Conservation (phyloP, 1,140 invertebrate species). For the Tribolium castaneum region DNA sequence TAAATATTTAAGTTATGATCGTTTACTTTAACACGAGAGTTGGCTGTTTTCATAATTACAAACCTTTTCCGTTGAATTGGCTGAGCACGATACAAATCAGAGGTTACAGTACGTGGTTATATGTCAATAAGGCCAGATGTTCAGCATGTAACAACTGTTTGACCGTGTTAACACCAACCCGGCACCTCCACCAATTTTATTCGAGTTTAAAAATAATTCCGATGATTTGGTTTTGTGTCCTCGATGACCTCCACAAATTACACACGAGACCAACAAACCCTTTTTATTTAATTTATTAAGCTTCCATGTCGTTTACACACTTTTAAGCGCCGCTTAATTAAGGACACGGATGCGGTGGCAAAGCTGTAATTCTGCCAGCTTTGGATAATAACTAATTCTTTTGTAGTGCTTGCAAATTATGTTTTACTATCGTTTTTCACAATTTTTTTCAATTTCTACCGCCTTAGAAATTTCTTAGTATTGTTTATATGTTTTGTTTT, state of each 20-base stretch:
- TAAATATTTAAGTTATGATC: constrained; percentile 9
- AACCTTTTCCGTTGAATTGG: too few species aligned
- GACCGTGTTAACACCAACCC: not conserved
- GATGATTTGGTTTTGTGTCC: not conserved
- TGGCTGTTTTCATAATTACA: not conserved
- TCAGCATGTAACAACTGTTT: constrained; percentile 10
- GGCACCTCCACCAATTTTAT: constrained; percentile 16
- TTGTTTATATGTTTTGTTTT: too few species aligned
- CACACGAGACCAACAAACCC: not conserved
- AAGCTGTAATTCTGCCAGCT: not conserved
- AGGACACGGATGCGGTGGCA: not conserved
- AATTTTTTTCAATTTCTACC: too few species aligned
- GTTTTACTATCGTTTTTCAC: too few species aligned
- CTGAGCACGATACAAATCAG: not conserved
- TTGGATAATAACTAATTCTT: not conserved
- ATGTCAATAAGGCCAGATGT: constrained; percentile 16
- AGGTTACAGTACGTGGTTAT: constrained; percentile 1
- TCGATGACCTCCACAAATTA: not conserved
- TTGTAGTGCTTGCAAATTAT: too few species aligned
- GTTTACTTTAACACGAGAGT: not conserved
- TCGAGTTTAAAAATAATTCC: not conserved
- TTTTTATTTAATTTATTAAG: constrained; percentile 27
- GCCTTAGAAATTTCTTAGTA: too few species aligned
- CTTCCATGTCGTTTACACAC: constrained; percentile 22
- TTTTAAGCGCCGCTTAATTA: constrained; percentile 25